Evolutionary conservation across 2,888 invertebrate genomes (phyloP).

Genomic region (Iphiclides podalirius): DNA sequence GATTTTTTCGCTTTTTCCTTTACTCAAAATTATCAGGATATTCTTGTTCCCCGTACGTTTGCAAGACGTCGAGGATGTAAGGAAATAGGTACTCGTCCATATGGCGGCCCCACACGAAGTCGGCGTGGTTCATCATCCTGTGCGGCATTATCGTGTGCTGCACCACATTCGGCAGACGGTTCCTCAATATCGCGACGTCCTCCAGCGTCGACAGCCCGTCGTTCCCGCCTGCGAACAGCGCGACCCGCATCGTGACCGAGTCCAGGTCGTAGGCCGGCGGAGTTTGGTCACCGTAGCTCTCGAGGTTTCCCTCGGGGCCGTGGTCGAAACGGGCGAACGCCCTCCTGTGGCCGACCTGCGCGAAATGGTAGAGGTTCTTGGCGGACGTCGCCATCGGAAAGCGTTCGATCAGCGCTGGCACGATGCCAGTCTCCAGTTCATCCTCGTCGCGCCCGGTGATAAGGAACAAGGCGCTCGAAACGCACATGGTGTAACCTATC

Average conservation of each 20-base stretch:
- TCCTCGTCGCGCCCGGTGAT: constrained; percentile 28
- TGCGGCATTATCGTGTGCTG: constrained; percentile 34
- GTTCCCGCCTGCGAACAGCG: constrained; percentile 68
- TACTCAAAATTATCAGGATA: too few relatives aligned
- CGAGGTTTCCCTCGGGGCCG: constrained; percentile 27
- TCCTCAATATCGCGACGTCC: constrained; percentile 34
- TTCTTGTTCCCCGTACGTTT: not conserved
- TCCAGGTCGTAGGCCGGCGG: constrained; percentile 36
- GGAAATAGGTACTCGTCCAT: constrained; percentile 41
- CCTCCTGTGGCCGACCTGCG: constrained; percentile 30
- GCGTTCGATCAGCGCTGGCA: not conserved
- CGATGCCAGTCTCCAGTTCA: constrained; percentile 22
- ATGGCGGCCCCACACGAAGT: constrained; percentile 38
- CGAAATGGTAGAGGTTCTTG: constrained; percentile 27
- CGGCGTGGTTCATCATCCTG: constrained; percentile 40
- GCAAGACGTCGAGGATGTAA: constrained; percentile 31
- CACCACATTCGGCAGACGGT: constrained; percentile 38
- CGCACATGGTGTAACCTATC: constrained; percentile 22
- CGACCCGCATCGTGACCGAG: constrained; percentile 38
- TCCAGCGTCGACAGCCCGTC: constrained; percentile 66
- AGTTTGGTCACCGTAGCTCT: constrained; percentile 27
- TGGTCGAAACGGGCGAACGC: constrained; percentile 34
- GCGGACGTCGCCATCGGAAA: not conserved
- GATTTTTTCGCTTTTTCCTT: too few relatives aligned
- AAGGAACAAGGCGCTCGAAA: constrained; percentile 17